Evolutionary conservation across 1,140 invertebrate genomes (phyloP).

Genomic region (Camponotus floridanus): DNA sequence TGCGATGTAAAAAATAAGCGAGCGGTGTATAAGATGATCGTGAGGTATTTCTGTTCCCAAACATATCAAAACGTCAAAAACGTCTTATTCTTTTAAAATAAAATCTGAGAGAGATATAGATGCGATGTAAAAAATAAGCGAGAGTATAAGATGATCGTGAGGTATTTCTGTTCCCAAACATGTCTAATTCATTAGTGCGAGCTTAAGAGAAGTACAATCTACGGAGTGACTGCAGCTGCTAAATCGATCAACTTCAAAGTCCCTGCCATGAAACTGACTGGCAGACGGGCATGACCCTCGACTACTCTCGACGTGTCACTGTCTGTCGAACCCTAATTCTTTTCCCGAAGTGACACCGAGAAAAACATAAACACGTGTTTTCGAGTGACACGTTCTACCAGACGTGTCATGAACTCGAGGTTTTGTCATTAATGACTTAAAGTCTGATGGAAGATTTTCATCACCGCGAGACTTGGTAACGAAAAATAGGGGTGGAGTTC

Average conservation of each 20-base stretch:
- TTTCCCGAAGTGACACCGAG: slow-evolving; percentile 67
- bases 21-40: neutral
- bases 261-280: slow-evolving; percentile 54
- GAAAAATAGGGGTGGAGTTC: too few species aligned
- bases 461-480: neutral
- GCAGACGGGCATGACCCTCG: slow-evolving; percentile 54
- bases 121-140: neutral
- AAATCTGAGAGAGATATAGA: slow-evolving; percentile 19
- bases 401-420: slow-evolving; percentile 16
- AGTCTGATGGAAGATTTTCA: slow-evolving; percentile 18
- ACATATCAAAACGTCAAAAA: slow-evolving; percentile 47
- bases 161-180: slow-evolving; percentile 14
- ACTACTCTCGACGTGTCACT: slow-evolving; percentile 47
- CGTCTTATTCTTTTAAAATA: slow-evolving; percentile 33
- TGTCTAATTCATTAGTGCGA: slow-evolving; percentile 52
- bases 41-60: slow-evolving; percentile 18
- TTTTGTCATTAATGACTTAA: slow-evolving; percentile 26
- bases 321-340: slow-evolving; percentile 70
- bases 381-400: slow-evolving; percentile 73
- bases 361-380: slow-evolving; percentile 83
- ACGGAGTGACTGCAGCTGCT: slow-evolving; percentile 65
- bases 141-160: neutral
- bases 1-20: neutral
- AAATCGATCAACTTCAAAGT: slow-evolving; percentile 72
- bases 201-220: slow-evolving; percentile 49